phyloP scores from a whole-genome alignment of 92 coral and sea anemone genomes.

The Heliopora coerulea region DNA sequence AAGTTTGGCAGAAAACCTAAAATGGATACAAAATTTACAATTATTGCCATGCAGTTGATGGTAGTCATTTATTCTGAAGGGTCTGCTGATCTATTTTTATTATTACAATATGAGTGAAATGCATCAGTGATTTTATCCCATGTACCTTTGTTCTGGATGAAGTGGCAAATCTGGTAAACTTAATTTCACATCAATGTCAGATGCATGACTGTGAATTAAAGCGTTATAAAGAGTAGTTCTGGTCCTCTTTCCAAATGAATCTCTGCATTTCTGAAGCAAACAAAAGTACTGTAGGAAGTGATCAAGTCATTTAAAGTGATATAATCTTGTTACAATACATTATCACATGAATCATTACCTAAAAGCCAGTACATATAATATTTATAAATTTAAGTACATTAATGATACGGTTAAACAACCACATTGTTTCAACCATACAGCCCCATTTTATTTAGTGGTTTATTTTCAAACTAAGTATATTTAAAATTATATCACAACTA shows the following conservation, averaged over 20 bases:
- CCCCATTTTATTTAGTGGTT: no score
- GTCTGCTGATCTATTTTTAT: no score
- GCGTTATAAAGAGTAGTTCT: constrained; percentile 78
- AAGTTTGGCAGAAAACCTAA: background rate
- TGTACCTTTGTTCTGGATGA: constrained; percentile 38
- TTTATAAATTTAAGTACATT: no score
- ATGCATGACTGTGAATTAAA: constrained; percentile 67
- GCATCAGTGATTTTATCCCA: background rate
- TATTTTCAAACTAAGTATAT: no score
- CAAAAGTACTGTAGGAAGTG: background rate
- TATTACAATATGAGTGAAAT: no score
- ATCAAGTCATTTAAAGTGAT: background rate
- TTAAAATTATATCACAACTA: no score
- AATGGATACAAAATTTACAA: background rate
- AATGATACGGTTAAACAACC: no score
- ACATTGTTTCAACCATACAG: no score
- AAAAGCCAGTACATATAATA: no score
- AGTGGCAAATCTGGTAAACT: constrained; percentile 76
- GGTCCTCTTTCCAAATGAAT: constrained; percentile 51
- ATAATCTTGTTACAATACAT: background rate
- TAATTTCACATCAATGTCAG: constrained; percentile 76
- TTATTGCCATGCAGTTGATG: no score
- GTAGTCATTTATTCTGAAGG: no score
- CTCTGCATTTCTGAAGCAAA: background rate
- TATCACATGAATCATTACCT: no score